These are phyloP conservation scores for Stichopus chloronotus DNA, from an alignment of 35 echinoderm and acorn worm species.

Conservation along the genomic window DNA sequence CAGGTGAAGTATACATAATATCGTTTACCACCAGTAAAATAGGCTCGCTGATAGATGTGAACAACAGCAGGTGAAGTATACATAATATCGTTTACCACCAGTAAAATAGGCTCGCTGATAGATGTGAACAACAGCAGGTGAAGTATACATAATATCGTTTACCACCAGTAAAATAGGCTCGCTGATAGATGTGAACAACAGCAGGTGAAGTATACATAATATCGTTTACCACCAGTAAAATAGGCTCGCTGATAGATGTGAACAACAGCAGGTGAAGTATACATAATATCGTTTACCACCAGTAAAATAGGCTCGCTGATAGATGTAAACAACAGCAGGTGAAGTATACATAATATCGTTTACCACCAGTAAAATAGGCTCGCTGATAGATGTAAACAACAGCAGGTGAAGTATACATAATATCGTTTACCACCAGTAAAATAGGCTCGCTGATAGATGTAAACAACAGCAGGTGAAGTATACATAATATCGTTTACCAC, in stretches of 20 bases:
- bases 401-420: slow-evolving; percentile 84
- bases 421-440: slow-evolving; percentile 96
- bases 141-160: slow-evolving; percentile 79
- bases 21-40: slow-evolving; percentile 98
- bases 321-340: slow-evolving; percentile 98
- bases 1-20: slow-evolving; percentile 81
- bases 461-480: slow-evolving; percentile 89
- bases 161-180: slow-evolving; percentile 97
- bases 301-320: slow-evolving; percentile 95
- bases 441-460: slow-evolving; percentile 96
- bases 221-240: slow-evolving; percentile 95
- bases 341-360: slow-evolving; percentile 78
- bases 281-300: slow-evolving; percentile 92
- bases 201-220: slow-evolving; percentile 86
- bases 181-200: slow-evolving; percentile 91
- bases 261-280: slow-evolving; percentile 88
- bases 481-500: slow-evolving; percentile 91
- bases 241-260: slow-evolving; percentile 93
- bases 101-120: slow-evolving; percentile 91
- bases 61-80: slow-evolving; percentile 85
- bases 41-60: slow-evolving; percentile 92
- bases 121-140: slow-evolving; percentile 98
- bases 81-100: slow-evolving; percentile 96
- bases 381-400: slow-evolving; percentile 91
- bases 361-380: slow-evolving; percentile 95